Conservation (phyloP, 2,113 vertebrate species). For the Pangasianodon gigas region DNA sequence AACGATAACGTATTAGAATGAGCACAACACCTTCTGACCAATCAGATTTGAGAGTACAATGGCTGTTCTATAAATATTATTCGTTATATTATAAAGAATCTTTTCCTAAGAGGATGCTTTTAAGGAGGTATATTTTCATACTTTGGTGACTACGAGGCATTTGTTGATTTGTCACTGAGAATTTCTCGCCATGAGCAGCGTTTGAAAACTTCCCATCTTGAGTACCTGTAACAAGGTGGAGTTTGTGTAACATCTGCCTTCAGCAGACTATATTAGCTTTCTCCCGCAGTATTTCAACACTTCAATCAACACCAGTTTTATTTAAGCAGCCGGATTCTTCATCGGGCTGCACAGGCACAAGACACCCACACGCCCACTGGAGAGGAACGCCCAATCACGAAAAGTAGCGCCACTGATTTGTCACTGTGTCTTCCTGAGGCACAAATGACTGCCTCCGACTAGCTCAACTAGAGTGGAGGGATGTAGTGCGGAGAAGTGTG, state of each 20-base stretch:
- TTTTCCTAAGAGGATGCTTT: neutral
- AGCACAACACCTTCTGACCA: neutral
- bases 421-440: constrained; percentile 50
- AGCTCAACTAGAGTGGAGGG: constrained; percentile 51
- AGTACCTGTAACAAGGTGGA: constrained; percentile 36
- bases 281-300: constrained; percentile 30
- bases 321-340: constrained; percentile 36
- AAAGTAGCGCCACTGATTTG: constrained; percentile 45
- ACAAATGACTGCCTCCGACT: constrained; percentile 46
- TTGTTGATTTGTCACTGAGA: neutral
- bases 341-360: constrained; percentile 31
- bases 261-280: constrained; percentile 24
- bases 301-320: constrained; percentile 35
- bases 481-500: constrained; percentile 41
- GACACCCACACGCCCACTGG: constrained; percentile 24
- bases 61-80: neutral
- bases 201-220: constrained; percentile 7
- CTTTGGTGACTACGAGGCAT: neutral
- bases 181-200: neutral
- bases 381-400: constrained; percentile 34
- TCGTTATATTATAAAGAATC: neutral
- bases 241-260: constrained; percentile 17
- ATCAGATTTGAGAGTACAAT: neutral
- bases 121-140: neutral
- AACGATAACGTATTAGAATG: neutral